Evolutionary conservation across 92 coral and sea anemone species (phyloP), one percentile per base, ranked within the genome.

Genomic region (Muricea muricata): DNA sequence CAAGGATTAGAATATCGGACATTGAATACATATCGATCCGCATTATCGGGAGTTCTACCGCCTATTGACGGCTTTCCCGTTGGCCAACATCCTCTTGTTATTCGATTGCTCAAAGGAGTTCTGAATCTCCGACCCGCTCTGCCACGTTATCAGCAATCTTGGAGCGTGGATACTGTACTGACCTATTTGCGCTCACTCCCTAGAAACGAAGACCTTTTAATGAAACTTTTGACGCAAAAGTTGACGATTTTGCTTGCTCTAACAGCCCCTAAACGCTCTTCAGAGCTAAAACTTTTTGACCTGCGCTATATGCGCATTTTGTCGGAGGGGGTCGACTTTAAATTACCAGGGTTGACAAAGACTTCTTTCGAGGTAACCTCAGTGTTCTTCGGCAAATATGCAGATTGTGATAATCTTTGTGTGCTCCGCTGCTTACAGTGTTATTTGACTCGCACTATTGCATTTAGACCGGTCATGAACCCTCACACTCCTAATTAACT

Each of bases 91-190:
- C 82, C 82, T 40, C 34, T 63, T 63, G 71, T 63, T 18, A 21
- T 26, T 63, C 71, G 71, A 8, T 63, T 63, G 17, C 17, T 75
- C 75, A 75, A 69, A 39, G 88, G 88, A 7, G 54, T 85, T 57
- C 25, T 55, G n/a, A 40, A 55, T 23, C 37, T 54, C 11, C 47
- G 71, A 17, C 83, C 88, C 18, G 81, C 88, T 21, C 47, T 73
- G 65, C 88, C 83, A 21, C 88, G 88, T 9, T 85, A 85, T 55
- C 67, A 48, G 28, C 65, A 75, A 26, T 73, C 83, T 20, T 85
- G 88, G 88, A 52, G 57, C 71, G 75, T 85, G 5, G 66, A 75
- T 20, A 35, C 40, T 12, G 88, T 85, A 11, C 66, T 79, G 20
- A 24, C 37, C 14, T 63, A 55, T 73, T 7, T 84, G 28, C 70